These are phyloP conservation scores for Caenorhabditis sp. DNA, from an alignment of 2,888 invertebrate species.

Conservation along the genomic window DNA sequence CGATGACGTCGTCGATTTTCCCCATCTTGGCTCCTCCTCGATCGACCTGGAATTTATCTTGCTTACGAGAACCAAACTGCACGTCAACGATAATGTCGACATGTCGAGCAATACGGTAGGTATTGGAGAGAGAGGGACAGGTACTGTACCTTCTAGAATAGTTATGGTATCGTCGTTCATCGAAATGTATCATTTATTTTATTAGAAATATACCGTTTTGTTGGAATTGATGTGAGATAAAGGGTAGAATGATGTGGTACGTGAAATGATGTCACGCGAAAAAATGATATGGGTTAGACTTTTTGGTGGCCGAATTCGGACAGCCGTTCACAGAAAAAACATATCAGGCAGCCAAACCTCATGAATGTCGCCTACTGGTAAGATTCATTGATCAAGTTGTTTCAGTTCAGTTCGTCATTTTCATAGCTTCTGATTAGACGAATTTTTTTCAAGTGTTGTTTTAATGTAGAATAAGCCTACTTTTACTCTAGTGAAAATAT, in stretches of 20 bases:
- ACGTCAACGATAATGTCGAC: conserved; percentile 21
- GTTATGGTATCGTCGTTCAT: conserved; percentile 22
- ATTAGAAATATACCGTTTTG: conserved; percentile 23
- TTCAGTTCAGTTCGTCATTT: no score
- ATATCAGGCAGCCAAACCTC: no score
- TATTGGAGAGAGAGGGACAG: neutral
- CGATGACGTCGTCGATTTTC: neutral
- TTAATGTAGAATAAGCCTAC: no score
- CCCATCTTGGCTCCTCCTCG: conserved; percentile 28
- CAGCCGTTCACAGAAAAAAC: no score
- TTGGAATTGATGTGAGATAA: no score
- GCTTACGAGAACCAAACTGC: conserved; percentile 34
- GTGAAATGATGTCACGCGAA: conserved; percentile 12
- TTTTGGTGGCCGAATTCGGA: neutral
- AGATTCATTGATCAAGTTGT: no score
- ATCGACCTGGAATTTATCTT: conserved; percentile 35
- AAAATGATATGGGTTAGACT: neutral
- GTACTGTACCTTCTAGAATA: conserved; percentile 22
- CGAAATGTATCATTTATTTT: conserved; percentile 30
- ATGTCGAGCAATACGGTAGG: conserved; percentile 28
- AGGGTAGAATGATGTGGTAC: neutral
- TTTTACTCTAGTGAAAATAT: no score
- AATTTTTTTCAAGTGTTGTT: no score
- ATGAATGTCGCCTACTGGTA: no score
- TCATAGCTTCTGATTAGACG: no score